Base-by-base conservation (phyloP, 2,888 invertebrate genomes). In the Seira musarum region DNA sequence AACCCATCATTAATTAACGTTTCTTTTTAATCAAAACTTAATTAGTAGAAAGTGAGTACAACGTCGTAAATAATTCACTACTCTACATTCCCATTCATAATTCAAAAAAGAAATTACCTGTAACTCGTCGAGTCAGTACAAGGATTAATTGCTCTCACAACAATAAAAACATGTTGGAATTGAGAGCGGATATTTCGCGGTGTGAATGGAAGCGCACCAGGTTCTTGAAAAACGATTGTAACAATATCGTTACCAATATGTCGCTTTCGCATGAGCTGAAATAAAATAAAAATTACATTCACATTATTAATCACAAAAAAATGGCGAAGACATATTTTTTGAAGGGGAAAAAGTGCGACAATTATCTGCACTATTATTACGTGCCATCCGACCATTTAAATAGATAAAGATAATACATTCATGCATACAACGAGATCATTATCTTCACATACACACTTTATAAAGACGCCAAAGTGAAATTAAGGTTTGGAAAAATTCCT, bases 181-280 rank as follows among this genome's bases (percentile, higher is more conserved):
- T 98, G 98, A 67, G 97, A 98, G 78, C 98, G 93, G 87, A 98
- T 97, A 87, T 95, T 95, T 88, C 95, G 93, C 71, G 98, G 97
- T 77, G 96, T 96, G 90, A 98, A 98, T 0, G 97, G 96, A 75
- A 94, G 91, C 22, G 98, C 95, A 67, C 96, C 97, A 0, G 96
- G 96, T 89, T 96, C 96, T 92, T 95, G 91, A 91, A 98, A 99
- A 79, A 99, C 95, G 87, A 99, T 95, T 15, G 98, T 98, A 70
- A 98, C 98, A 88, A 98, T 98, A 90, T 98, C 98, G 89, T 98
- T 98, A 87, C 98, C 98, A 88, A 98, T 98, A 90, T 98, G 98
- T 25, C 98, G 92, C 89, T 98, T 98, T 84, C 98, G 91, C 87
- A 97, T 91, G 87, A 98, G 90, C 92, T 92, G 88, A 65, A 89